phyloP scores from a whole-genome alignment of 2,113 vertebrate genomes.

The Dryoscopus gambensis region DNA sequence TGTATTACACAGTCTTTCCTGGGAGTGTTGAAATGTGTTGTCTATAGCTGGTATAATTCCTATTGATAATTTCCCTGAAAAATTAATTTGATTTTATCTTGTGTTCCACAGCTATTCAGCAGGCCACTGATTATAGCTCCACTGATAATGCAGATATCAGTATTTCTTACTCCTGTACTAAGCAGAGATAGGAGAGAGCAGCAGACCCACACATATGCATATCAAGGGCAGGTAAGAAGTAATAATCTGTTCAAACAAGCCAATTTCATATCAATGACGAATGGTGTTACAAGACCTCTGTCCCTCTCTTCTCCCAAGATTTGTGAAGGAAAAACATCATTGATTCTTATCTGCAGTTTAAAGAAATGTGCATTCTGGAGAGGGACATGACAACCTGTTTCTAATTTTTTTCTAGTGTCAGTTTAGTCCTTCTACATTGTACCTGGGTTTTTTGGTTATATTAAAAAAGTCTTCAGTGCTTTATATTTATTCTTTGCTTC shows the following conservation, averaged over 20 bases:
- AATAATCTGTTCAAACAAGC: not conserved
- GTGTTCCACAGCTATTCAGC: not conserved
- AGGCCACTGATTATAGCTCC: not conserved
- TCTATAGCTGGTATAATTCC: not conserved
- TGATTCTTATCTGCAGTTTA: not conserved
- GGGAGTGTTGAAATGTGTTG: not conserved
- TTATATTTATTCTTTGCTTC: not conserved
- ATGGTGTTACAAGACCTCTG: rapidly evolving
- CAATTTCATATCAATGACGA: not conserved
- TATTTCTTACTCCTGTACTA: not conserved
- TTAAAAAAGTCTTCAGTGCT: not conserved
- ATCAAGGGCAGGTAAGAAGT: not conserved
- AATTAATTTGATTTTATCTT: not conserved
- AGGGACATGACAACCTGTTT: not conserved
- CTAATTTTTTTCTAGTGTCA: not conserved
- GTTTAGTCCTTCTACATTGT: not conserved
- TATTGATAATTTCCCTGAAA: not conserved
- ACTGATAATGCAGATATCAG: not conserved
- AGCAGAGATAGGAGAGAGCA: not conserved
- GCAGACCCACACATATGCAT: not conserved
- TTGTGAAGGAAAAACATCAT: not conserved
- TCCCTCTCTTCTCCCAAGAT: not conserved
- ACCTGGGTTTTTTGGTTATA: not conserved
- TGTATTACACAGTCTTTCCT: not conserved
- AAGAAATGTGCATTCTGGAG: not conserved